Evolutionary conservation across 2,113 vertebrate genomes (phyloP).

Genomic region (Platichthys flesus): DNA sequence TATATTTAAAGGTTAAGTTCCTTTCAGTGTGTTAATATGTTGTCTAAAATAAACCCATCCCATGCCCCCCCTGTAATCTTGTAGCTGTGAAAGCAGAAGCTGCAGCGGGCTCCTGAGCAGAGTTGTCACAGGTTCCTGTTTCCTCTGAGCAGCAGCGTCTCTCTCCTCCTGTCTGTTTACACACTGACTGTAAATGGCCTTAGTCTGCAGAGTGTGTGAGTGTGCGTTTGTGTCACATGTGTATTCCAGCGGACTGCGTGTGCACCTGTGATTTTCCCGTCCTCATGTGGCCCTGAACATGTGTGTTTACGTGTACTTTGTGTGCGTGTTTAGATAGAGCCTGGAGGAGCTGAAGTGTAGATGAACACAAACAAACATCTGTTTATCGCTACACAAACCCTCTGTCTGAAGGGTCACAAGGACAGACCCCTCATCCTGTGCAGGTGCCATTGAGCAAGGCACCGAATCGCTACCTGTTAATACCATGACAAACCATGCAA

Average conservation of each 20-base stretch:
- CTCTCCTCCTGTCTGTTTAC: constrained; percentile 11
- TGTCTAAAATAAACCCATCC: too few species aligned
- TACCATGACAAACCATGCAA: too few species aligned
- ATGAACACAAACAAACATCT: constrained; percentile 43
- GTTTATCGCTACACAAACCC: constrained; percentile 24
- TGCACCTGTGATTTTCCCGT: constrained; percentile 1
- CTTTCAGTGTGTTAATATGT: too few species aligned
- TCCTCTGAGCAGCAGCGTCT: too few species aligned
- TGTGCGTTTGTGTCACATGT: neutral
- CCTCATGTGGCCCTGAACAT: neutral
- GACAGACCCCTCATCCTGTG: neutral
- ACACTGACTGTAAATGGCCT: constrained; percentile 34
- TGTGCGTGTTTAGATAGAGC: constrained; percentile 18
- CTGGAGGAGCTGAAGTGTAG: constrained; percentile 13
- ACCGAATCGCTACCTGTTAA: neutral
- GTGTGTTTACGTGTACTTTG: neutral
- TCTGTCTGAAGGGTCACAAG: neutral
- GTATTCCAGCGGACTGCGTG: neutral
- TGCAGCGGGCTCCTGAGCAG: constrained; percentile 5
- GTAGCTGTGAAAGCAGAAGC: constrained; percentile 42
- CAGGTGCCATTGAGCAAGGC: neutral
- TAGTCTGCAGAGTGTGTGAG: constrained; percentile 3
- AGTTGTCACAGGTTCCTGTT: too few species aligned
- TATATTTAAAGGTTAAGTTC: too few species aligned
- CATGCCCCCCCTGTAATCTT: neutral